Evolutionary conservation across 2,797 vertebrate species (phyloP).

Genomic region (Centropyge bicolor): DNA sequence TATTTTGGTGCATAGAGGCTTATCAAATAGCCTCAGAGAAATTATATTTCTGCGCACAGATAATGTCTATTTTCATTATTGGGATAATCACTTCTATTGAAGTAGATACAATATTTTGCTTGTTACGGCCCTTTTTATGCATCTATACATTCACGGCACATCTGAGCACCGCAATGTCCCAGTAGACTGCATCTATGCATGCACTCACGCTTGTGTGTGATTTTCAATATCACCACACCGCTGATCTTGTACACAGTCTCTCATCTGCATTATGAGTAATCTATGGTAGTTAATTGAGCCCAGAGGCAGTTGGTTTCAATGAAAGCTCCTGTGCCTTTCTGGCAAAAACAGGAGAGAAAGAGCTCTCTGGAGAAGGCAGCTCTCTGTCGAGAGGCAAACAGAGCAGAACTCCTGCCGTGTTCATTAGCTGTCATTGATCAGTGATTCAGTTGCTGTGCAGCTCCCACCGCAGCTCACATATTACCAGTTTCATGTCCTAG

Average conservation of each 20-base stretch:
- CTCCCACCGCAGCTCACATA: slow-evolving; percentile 63
- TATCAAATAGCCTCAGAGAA: slow-evolving; percentile 9
- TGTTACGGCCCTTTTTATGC: not conserved
- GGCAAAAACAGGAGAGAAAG: slow-evolving; percentile 67
- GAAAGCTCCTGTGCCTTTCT: slow-evolving; percentile 76
- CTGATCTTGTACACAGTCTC: slow-evolving; percentile 57
- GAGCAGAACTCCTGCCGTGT: slow-evolving; percentile 81
- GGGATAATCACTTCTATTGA: slow-evolving; percentile 15
- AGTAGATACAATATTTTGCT: slow-evolving; percentile 7
- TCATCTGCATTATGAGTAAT: slow-evolving; percentile 82
- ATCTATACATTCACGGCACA: slow-evolving; percentile 33
- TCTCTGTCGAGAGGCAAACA: slow-evolving; percentile 79
- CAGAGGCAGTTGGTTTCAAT: slow-evolving; percentile 80
- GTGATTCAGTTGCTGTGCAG: slow-evolving; percentile 71
- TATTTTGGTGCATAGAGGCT: not conserved
- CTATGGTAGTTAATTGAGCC: slow-evolving; percentile 83
- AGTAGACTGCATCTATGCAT: slow-evolving; percentile 21
- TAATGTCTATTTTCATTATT: slow-evolving; percentile 15
- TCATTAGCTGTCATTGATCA: slow-evolving; percentile 86
- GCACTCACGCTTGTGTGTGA: slow-evolving; percentile 27
- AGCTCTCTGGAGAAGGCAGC: slow-evolving; percentile 73
- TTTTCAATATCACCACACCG: slow-evolving; percentile 46
- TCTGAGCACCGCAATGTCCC: slow-evolving; percentile 27
- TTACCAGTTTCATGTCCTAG: slow-evolving; percentile 61
- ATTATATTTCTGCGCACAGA: not conserved